Conservation (phyloP, 1,140 invertebrate genomes). For the Melitaea cinxia region DNA sequence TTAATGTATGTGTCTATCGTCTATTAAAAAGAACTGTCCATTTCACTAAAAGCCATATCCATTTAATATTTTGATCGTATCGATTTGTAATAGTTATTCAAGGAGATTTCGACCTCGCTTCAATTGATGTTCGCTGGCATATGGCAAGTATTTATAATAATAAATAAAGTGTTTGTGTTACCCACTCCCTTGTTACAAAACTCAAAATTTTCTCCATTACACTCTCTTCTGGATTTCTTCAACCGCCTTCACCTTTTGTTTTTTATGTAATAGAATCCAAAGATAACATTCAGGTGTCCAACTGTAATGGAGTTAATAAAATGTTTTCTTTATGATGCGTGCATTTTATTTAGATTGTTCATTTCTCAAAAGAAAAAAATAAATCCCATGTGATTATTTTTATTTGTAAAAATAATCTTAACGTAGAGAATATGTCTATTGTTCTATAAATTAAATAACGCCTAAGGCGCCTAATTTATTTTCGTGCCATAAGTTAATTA, state of each 20-base stretch:
- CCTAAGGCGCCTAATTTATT: too few relatives aligned
- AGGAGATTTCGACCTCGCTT: slow-evolving; percentile 31
- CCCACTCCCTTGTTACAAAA: slow-evolving; percentile 2
- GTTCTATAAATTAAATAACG: too few relatives aligned
- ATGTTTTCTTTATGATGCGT: slow-evolving; percentile 64
- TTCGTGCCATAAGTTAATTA: too few relatives aligned
- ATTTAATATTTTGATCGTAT: slow-evolving; percentile 30
- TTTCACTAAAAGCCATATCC: slow-evolving; percentile 24
- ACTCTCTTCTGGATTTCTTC: slow-evolving; percentile 15
- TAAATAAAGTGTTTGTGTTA: slow-evolving; percentile 23
- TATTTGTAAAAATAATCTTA: too few relatives aligned
- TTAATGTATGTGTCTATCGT: slow-evolving; percentile 42
- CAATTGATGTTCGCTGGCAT: slow-evolving; percentile 27
- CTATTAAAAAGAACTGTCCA: slow-evolving; percentile 23
- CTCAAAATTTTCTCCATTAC: background rate
- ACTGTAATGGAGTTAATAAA: slow-evolving; percentile 72
- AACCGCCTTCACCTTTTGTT: slow-evolving; percentile 39
- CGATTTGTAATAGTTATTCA: slow-evolving; percentile 33
- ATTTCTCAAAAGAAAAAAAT: background rate
- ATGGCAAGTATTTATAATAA: slow-evolving; percentile 20
- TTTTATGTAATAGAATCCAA: slow-evolving; percentile 68
- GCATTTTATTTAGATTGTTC: slow-evolving; percentile 26
- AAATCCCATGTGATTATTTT: too few relatives aligned
- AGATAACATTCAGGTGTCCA: slow-evolving; percentile 65
- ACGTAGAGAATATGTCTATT: too few relatives aligned